Percentiles rank a stretch among this genome's conserved stretches.
Conservation (phyloP, 2,888 invertebrate genomes). For the Eudasyphora cyanicolor region DNA sequence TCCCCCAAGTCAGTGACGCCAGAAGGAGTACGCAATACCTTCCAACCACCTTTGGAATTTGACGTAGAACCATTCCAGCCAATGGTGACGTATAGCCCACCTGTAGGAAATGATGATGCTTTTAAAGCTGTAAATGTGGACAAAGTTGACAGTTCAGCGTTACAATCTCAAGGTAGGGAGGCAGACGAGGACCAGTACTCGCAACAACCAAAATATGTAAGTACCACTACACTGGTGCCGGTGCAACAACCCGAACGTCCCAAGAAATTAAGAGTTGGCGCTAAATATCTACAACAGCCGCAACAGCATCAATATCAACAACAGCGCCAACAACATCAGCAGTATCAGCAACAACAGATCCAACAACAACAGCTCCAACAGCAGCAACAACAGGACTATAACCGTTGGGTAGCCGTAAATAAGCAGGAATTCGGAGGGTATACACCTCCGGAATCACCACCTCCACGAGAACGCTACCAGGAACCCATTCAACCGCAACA, state of each 20-base stretch:
- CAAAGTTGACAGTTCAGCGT: slow-evolving; percentile 80
- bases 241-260: slow-evolving; percentile 61
- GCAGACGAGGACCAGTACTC: slow-evolving; percentile 27
- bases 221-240: slow-evolving; percentile 70
- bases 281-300: slow-evolving; percentile 67
- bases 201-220: slow-evolving; percentile 76
- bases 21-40: slow-evolving; percentile 56
- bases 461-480: slow-evolving; percentile 61
- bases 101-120: slow-evolving; percentile 76
- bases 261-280: slow-evolving; percentile 67
- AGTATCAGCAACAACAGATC: background rate
- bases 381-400: slow-evolving; percentile 82
- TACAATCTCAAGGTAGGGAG: slow-evolving; percentile 55
- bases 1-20: slow-evolving; percentile 77
- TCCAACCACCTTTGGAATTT: slow-evolving; percentile 79
- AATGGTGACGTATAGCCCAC: slow-evolving; percentile 82
- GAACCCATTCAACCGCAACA: slow-evolving; percentile 40
- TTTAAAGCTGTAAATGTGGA: slow-evolving; percentile 79
- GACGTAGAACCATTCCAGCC: slow-evolving; percentile 84
- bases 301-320: slow-evolving; percentile 45
- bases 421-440: slow-evolving; percentile 71
- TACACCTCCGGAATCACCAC: slow-evolving; percentile 62
- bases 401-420: slow-evolving; percentile 72
- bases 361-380: slow-evolving; percentile 73
- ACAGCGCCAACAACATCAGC: background rate